These are phyloP conservation scores for Trissolcus japonicus DNA, from an alignment of 2,888 invertebrate genomes.

Conservation along the genomic window DNA sequence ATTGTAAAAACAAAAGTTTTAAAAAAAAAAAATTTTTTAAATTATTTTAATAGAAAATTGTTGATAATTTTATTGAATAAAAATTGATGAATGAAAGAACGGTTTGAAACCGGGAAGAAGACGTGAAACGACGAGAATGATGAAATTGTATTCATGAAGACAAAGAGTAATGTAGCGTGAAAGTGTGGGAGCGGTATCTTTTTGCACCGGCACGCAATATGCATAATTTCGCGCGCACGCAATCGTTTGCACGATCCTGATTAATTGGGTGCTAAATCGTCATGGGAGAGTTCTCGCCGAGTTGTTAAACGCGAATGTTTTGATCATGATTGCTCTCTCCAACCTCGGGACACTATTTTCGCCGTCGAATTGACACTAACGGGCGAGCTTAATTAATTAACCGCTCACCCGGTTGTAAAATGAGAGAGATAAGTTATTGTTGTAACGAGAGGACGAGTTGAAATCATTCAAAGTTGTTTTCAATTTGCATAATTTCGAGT, in stretches of 20 bases:
- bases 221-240: conserved; percentile 35
- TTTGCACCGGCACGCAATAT: conserved; percentile 32
- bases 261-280: conserved; percentile 53
- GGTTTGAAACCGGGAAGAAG: too few species aligned
- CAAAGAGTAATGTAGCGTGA: conserved; percentile 31
- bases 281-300: conserved; percentile 26
- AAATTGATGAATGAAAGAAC: too few species aligned
- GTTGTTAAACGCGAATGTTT: conserved; percentile 19
- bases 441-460: neutral
- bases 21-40: too few species aligned
- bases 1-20: too few species aligned
- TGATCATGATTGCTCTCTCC: conserved; percentile 10
- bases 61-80: too few species aligned
- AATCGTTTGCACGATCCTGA: conserved; percentile 41
- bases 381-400: neutral
- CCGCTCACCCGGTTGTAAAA: neutral
- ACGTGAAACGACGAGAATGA: neutral
- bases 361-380: neutral
- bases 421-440: neutral
- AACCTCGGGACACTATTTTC: neutral
- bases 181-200: conserved; percentile 22
- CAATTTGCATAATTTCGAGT: conserved; percentile 13
- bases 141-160: conserved; percentile 10
- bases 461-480: conserved; percentile 1
- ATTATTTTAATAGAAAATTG: too few species aligned